phyloP scores from a whole-genome alignment of 2,888 invertebrate genomes.

The Latheticus oryzae region DNA sequence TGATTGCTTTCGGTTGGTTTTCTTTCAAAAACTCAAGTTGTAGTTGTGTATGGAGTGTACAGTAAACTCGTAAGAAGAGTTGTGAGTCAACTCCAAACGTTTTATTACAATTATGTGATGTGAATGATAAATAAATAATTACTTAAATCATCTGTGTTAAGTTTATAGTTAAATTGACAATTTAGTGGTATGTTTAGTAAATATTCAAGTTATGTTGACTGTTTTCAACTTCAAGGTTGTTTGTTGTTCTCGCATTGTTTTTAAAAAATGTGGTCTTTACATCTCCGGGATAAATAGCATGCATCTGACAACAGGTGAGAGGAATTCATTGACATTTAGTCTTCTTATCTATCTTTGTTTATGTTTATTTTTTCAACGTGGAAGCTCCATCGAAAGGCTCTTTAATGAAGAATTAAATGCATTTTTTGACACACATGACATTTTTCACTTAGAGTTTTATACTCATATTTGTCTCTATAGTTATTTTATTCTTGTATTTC shows the following conservation, averaged over 20 bases:
- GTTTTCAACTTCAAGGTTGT: conserved; percentile 51
- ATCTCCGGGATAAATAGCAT: conserved; percentile 48
- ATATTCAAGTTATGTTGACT: conserved; percentile 38
- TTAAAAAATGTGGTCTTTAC: conserved; percentile 47
- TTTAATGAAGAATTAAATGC: too few species aligned
- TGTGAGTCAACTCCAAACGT: conserved; percentile 1
- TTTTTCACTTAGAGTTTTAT: too few species aligned
- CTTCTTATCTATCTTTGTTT: conserved; percentile 2
- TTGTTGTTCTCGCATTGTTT: conserved; percentile 47
- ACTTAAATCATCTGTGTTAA: neutral
- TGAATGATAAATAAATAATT: conserved; percentile 9
- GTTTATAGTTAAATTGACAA: neutral
- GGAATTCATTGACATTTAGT: conserved; percentile 17
- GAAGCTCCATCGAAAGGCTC: too few species aligned
- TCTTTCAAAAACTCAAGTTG: conserved; percentile 9
- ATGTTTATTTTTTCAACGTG: neutral
- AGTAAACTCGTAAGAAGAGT: conserved; percentile 40
- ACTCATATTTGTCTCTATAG: too few species aligned
- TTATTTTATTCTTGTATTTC: too few species aligned
- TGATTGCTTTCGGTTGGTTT: conserved; percentile 47
- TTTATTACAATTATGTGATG: conserved; percentile 16
- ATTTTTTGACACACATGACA: too few species aligned
- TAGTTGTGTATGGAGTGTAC: conserved; percentile 47
- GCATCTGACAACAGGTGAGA: conserved; percentile 49
- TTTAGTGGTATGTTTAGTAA: conserved; percentile 11